phyloP scores from a whole-genome alignment of 2,888 invertebrate species.

The Apodemia duryi region DNA sequence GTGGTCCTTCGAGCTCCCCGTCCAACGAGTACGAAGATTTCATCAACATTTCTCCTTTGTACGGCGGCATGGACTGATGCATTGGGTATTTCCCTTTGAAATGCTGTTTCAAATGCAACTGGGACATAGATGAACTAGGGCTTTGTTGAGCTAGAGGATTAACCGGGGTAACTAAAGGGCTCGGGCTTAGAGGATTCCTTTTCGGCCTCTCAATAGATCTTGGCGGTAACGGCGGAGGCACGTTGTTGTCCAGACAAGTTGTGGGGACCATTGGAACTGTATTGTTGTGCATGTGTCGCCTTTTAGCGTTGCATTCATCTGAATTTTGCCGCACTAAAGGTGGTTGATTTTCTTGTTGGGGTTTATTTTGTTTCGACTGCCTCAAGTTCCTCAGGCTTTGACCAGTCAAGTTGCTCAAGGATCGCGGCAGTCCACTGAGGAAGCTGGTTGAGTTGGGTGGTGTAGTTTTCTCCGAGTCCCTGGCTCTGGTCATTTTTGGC shows the following conservation, averaged over 20 bases:
- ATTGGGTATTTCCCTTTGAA: conserved; percentile 46
- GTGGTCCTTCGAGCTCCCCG: conserved; percentile 61
- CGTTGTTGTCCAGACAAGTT: conserved; percentile 61
- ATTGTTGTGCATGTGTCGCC: conserved; percentile 50
- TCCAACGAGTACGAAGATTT: conserved; percentile 65
- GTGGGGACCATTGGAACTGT: conserved; percentile 64
- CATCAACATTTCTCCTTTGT: conserved; percentile 42
- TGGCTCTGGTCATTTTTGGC: conserved; percentile 35
- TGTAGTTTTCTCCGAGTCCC: conserved; percentile 30
- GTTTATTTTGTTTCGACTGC: conserved; percentile 41
- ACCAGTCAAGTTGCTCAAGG: conserved; percentile 69
- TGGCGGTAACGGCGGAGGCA: conserved; percentile 63
- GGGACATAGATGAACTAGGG: conserved; percentile 31
- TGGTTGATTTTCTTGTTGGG: conserved; percentile 37
- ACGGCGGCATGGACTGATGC: conserved; percentile 56
- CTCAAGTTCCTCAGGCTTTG: conserved; percentile 62
- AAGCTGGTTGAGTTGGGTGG: conserved; percentile 49
- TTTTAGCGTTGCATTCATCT: conserved; percentile 45
- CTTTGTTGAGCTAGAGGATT: conserved; percentile 48
- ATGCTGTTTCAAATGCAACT: conserved; percentile 38
- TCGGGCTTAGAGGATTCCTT: conserved; percentile 44
- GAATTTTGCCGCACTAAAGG: conserved; percentile 55
- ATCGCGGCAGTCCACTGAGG: conserved; percentile 66
- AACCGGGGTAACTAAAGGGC: conserved; percentile 31
- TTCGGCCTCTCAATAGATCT: conserved; percentile 53